Evolutionary conservation across 2,113 vertebrate species (phyloP).

Genomic region (Triplophysa dalaica): DNA sequence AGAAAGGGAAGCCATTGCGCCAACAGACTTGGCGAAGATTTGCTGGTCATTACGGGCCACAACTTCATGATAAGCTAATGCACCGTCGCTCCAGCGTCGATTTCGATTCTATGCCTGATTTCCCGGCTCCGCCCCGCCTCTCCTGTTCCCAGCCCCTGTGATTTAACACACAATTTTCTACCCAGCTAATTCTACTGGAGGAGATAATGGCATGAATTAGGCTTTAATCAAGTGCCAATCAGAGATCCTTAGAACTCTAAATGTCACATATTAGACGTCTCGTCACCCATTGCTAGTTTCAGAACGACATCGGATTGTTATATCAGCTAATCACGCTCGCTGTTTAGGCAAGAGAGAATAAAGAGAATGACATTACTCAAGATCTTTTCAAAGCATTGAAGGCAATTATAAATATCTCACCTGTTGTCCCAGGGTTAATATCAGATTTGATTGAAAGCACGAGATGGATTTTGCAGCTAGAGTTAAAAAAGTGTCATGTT

Average conservation of each 20-base stretch:
- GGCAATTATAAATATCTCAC: slow-evolving; percentile 75
- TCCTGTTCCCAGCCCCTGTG: slow-evolving; percentile 68
- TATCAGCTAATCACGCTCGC: slow-evolving; percentile 65
- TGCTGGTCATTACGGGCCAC: not conserved
- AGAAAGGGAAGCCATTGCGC: not conserved
- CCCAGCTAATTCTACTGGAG: slow-evolving; percentile 89
- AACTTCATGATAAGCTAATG: slow-evolving; percentile 24
- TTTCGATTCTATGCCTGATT: slow-evolving; percentile 12
- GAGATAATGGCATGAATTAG: slow-evolving; percentile 92
- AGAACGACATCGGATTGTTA: slow-evolving; percentile 62
- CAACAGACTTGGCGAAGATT: slow-evolving; percentile 23
- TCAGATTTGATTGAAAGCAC: slow-evolving; percentile 71
- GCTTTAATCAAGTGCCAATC: slow-evolving; percentile 97
- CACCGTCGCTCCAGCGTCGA: not conserved
- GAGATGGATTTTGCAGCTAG: not conserved
- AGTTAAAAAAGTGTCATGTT: not conserved
- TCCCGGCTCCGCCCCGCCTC: slow-evolving; percentile 42
- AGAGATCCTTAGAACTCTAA: slow-evolving; percentile 82
- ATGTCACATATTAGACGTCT: slow-evolving; percentile 83
- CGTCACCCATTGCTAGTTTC: slow-evolving; percentile 59
- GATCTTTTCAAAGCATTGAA: slow-evolving; percentile 68
- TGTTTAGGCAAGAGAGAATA: slow-evolving; percentile 61
- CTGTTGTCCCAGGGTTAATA: slow-evolving; percentile 70
- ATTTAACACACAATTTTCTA: slow-evolving; percentile 91
- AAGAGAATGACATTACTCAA: slow-evolving; percentile 53